Conservation (phyloP, 1,140 invertebrate genomes). For the Phortica variegata region DNA sequence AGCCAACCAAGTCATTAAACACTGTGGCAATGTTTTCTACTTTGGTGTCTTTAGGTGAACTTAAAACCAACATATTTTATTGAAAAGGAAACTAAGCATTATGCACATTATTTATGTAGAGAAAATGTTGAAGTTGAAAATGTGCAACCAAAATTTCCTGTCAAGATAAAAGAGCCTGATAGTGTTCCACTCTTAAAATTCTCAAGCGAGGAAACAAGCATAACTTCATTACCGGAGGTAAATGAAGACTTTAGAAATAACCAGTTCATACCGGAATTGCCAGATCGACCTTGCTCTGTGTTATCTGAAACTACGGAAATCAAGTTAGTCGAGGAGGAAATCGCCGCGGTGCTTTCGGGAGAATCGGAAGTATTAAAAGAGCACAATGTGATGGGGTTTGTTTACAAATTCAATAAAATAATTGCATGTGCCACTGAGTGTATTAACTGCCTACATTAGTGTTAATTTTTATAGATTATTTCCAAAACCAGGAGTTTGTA, state of each 20-base stretch:
- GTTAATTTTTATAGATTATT: conserved; percentile 70
- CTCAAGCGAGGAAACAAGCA: conserved; percentile 19
- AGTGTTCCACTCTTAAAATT: background rate
- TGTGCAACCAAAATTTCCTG: too few species aligned
- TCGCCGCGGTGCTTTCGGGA: conserved; percentile 67
- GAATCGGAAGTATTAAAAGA: conserved; percentile 68
- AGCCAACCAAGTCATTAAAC: conserved; percentile 73
- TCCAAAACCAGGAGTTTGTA: conserved; percentile 65
- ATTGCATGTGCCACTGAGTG: conserved; percentile 5
- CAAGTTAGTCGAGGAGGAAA: conserved; percentile 66
- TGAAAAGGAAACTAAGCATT: background rate
- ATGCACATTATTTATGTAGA: background rate
- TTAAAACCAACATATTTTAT: background rate
- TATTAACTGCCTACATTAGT: conserved; percentile 49
- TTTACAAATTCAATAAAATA: conserved; percentile 25
- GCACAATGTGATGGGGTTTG: conserved; percentile 68
- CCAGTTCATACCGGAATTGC: conserved; percentile 39
- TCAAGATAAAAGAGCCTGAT: too few species aligned
- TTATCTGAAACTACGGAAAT: conserved; percentile 46
- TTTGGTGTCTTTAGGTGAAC: conserved; percentile 62
- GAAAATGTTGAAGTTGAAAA: conserved; percentile 9
- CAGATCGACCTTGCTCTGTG: conserved; percentile 47
- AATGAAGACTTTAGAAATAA: background rate
- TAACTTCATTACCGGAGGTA: conserved; percentile 9
- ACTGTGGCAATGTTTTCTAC: conserved; percentile 73